phyloP scores from a whole-genome alignment of 2,888 invertebrate genomes.

The Piscicola geometra region DNA sequence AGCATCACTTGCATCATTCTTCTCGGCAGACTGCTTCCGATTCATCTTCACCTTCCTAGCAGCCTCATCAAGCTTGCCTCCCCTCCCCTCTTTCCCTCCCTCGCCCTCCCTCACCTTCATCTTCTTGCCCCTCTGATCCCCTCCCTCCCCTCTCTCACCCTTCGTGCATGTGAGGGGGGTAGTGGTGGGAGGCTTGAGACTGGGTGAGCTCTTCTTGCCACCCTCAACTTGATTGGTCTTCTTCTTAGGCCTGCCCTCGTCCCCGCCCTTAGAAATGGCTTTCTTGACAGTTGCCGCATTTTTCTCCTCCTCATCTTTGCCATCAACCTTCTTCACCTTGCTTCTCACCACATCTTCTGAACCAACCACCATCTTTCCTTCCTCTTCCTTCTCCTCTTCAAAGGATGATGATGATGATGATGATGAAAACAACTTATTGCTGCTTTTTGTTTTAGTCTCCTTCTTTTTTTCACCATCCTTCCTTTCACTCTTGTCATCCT shows the following conservation, averaged over 20 bases:
- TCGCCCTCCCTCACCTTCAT: no score
- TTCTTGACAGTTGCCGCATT: not conserved
- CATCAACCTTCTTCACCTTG: not conserved
- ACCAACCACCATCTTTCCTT: not conserved
- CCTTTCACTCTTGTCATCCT: no score
- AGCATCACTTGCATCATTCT: conserved; percentile 2
- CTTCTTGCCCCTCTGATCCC: no score
- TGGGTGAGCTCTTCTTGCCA: no score
- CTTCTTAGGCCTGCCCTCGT: not conserved
- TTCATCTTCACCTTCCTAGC: not conserved
- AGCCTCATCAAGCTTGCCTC: no score
- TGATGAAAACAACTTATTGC: not conserved
- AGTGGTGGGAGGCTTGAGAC: no score
- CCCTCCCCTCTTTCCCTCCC: no score
- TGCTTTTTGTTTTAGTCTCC: not conserved
- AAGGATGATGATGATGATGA: not conserved
- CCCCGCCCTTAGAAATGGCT: not conserved
- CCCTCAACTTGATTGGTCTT: no score
- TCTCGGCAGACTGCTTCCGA: not conserved
- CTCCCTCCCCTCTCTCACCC: no score
- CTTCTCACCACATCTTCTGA: not conserved
- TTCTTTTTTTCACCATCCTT: no score
- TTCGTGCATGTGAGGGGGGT: no score
- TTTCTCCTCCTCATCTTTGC: not conserved
- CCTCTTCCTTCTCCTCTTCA: not conserved